Evolutionary conservation across 2,888 invertebrate genomes (phyloP).

Genomic region (Drosophila formosana): DNA sequence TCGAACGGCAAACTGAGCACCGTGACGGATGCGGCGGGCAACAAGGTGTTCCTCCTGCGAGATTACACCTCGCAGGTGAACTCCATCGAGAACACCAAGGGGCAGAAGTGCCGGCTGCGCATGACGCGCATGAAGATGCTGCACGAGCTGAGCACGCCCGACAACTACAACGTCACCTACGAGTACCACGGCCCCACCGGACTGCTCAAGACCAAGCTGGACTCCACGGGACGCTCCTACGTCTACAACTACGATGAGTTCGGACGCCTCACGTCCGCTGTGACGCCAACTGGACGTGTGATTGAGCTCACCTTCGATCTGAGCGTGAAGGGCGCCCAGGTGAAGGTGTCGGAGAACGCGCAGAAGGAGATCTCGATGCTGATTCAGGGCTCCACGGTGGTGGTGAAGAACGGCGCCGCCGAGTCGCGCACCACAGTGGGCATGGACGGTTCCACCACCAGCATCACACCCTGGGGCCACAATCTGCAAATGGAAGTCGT

Average conservation of each 20-base stretch:
- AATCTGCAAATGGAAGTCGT: conserved; percentile 95
- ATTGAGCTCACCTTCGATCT: conserved; percentile 94
- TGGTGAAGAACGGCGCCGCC: conserved; percentile 92
- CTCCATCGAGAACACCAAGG: conserved; percentile 97
- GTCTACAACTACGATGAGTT: conserved; percentile 98
- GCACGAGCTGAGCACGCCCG: conserved; percentile 95
- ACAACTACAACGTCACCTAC: conserved; percentile 97
- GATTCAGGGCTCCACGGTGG: conserved; percentile 94
- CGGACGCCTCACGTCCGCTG: conserved; percentile 95
- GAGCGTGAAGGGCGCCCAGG: conserved; percentile 95
- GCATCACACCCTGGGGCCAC: conserved; percentile 94
- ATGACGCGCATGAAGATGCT: conserved; percentile 97
- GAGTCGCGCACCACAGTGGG: conserved; percentile 92
- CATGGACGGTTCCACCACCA: conserved; percentile 93
- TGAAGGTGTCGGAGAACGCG: conserved; percentile 93
- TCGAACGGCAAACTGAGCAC: conserved; percentile 97
- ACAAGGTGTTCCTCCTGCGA: conserved; percentile 92
- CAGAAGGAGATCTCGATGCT: conserved; percentile 93
- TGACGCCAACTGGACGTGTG: conserved; percentile 97
- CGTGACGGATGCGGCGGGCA: conserved; percentile 96
- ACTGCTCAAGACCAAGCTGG: conserved; percentile 93
- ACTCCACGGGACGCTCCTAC: conserved; percentile 95
- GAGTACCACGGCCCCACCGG: conserved; percentile 97
- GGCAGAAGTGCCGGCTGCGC: conserved; percentile 94
- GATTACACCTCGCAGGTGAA: conserved; percentile 95